These are phyloP conservation scores for Trichopoda pennipes DNA, from an alignment of 2,888 invertebrate species.

Conservation along the genomic window DNA sequence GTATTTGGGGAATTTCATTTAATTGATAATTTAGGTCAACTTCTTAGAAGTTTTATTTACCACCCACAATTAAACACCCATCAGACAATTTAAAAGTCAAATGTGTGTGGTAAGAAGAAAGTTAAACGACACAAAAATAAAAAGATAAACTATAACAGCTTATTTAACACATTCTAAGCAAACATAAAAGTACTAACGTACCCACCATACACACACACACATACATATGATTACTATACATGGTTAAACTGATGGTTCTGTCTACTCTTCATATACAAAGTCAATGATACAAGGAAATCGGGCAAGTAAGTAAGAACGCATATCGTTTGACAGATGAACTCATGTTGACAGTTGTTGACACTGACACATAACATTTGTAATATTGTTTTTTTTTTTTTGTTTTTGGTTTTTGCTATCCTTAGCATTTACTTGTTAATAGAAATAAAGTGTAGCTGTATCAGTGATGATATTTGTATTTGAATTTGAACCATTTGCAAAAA, in stretches of 20 bases:
- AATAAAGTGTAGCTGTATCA: constrained; percentile 4
- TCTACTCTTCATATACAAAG: constrained; percentile 19
- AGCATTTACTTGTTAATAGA: background rate
- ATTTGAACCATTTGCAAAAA: constrained; percentile 75
- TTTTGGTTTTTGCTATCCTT: background rate
- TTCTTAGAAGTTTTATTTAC: constrained; percentile 1
- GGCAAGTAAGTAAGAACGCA: constrained; percentile 64
- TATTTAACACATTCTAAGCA: constrained; percentile 65
- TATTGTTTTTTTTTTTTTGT: constrained; percentile 53
- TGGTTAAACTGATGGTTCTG: constrained; percentile 52
- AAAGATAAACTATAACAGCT: constrained; percentile 70
- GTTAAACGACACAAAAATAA: constrained; percentile 28
- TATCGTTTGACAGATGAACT: constrained; percentile 80
- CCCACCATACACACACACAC: constrained; percentile 19
- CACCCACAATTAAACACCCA: background rate
- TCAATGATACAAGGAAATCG: constrained; percentile 45
- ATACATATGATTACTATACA: constrained; percentile 33
- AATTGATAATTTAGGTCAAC: constrained; percentile 63
- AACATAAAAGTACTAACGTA: constrained; percentile 14
- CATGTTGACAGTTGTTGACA: constrained; percentile 73
- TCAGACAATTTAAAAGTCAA: constrained; percentile 70
- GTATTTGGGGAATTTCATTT: constrained; percentile 29
- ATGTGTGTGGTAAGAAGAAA: constrained; percentile 58
- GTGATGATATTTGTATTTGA: constrained; percentile 51
- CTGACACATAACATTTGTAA: constrained; percentile 73